Evolutionary conservation across 2,113 vertebrate genomes (phyloP), one percentile per base, ranked within the genome.

Genomic region (Tapirus terrestris): DNA sequence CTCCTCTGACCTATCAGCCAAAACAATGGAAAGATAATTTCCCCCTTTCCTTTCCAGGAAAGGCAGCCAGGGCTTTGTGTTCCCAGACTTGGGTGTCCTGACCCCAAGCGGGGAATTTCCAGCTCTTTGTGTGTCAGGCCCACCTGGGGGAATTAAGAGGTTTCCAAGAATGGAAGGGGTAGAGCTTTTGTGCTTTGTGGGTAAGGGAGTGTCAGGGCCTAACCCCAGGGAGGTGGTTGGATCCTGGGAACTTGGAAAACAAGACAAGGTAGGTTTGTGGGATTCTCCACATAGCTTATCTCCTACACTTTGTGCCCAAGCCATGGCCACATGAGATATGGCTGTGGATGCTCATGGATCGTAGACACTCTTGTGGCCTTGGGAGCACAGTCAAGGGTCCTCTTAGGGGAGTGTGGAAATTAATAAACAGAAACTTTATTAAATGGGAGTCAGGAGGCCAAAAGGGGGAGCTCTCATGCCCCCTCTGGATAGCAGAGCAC

Each of bases 81-180:
- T 97, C 63, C 58, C 90, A 98, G 72, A 75, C 65, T 82, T 86
- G 61, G 56, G 68, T 87, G 68, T 14, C 90, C 67, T 93, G 95
- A 82, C 80, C 79, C 63, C 36, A 77, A 89, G 86, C 86, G 68
- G 89, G 95, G 90, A 89, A 92, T 95, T 96, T 91, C 97, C 95
- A 96, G 43, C 51, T 82, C 56, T 83, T 73, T 23, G 67, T 96
- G 77, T 83, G 63, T 96, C 86, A 61, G 56, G 73, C 79, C 77
- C 82, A 96, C 93, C 94, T 88, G 86, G 6, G 25, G 58, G 31
- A 68, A 87, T 27, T 70, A 63, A 94, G 6, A 53, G 43, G 33
- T 51, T 68, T 93, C 96, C 33, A 87, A 93, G 56, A 45, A 94
- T 51, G 95, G 53, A 39, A 48, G 10, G 0, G 33, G 36, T 12